A percentile compares a stretch with the other conserved stretches of the same genome.
Evolutionary conservation across 2,888 invertebrate genomes (phyloP).

Genomic region (Anaspis maculata): DNA sequence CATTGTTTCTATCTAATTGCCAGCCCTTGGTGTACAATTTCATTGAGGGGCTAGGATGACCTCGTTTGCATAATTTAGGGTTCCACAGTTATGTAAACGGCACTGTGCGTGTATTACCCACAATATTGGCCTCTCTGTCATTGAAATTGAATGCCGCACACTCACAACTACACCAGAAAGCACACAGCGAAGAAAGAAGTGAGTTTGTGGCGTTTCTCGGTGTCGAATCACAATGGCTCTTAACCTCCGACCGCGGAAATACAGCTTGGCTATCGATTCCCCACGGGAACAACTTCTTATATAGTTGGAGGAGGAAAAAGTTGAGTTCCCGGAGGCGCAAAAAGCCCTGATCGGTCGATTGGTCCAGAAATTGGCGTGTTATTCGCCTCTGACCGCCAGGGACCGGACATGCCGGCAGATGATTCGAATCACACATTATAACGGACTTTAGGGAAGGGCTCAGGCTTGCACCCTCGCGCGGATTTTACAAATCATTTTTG

Average conservation of each 20-base stretch:
- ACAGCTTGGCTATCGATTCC: constrained; percentile 35
- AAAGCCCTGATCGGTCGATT: constrained; percentile 37
- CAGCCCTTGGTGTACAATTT: too few relatives aligned
- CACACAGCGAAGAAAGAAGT: too few relatives aligned
- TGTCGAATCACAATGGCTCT: constrained; percentile 35
- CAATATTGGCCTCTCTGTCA: too few relatives aligned
- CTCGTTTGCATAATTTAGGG: too few relatives aligned
- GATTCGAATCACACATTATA: constrained; percentile 9
- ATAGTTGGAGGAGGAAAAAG: constrained; percentile 31
- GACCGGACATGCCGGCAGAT: constrained; percentile 18
- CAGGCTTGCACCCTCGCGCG: too few relatives aligned
- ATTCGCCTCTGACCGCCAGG: constrained; percentile 34
- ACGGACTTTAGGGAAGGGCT: too few relatives aligned
- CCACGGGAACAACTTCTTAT: constrained; percentile 38
- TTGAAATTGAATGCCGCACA: constrained; percentile 14
- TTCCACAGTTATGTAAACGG: too few relatives aligned
- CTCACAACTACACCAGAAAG: constrained; percentile 15
- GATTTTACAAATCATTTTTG: too few relatives aligned
- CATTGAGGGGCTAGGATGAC: too few relatives aligned
- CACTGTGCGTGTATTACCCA: too few relatives aligned
- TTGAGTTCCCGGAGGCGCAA: constrained; percentile 31
- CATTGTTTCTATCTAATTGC: too few relatives aligned
- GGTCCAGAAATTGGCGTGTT: constrained; percentile 39
- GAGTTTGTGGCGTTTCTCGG: constrained; percentile 22
- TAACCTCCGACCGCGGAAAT: constrained; percentile 34